Evolutionary conservation across 2,888 invertebrate species (phyloP).

Genomic region (Opisthograptis luteolata): DNA sequence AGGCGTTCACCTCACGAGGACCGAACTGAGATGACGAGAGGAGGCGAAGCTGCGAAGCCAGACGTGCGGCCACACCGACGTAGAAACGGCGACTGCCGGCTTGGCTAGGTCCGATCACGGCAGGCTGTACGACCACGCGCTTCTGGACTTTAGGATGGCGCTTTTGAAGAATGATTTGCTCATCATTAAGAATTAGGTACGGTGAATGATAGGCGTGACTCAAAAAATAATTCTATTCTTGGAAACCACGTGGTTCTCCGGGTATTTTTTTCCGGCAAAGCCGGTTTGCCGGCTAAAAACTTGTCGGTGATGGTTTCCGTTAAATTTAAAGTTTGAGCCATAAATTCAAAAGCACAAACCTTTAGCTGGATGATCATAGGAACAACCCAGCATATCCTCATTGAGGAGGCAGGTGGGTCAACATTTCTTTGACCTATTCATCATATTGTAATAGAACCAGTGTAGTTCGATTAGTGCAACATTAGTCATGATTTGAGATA

Average conservation of each 20-base stretch:
- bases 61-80: slow-evolving; percentile 49
- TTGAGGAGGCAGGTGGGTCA: too few relatives aligned
- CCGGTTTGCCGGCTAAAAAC: slow-evolving; percentile 5
- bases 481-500: too few relatives aligned
- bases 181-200: slow-evolving; percentile 10
- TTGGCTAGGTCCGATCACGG: slow-evolving; percentile 32
- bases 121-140: slow-evolving; percentile 45
- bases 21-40: slow-evolving; percentile 28
- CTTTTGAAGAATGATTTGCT: slow-evolving; percentile 12
- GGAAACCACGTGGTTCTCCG: too few relatives aligned
- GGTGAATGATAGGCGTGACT: slow-evolving; percentile 12
- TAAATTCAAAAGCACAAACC: too few relatives aligned
- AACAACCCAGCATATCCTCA: too few relatives aligned
- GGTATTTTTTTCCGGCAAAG: too few relatives aligned
- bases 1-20: slow-evolving; percentile 24
- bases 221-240: too few relatives aligned
- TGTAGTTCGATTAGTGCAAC: too few relatives aligned
- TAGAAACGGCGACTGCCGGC: slow-evolving; percentile 54
- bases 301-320: not conserved
- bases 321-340: too few relatives aligned
- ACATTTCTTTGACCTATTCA: too few relatives aligned
- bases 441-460: too few relatives aligned
- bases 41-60: slow-evolving; percentile 1
- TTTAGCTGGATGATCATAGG: too few relatives aligned
- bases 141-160: slow-evolving; percentile 34